Evolutionary conservation across 1,140 invertebrate species (phyloP), one percentile per base, ranked within the genome.

Genomic region (Drosophila pseudoananassae): DNA sequence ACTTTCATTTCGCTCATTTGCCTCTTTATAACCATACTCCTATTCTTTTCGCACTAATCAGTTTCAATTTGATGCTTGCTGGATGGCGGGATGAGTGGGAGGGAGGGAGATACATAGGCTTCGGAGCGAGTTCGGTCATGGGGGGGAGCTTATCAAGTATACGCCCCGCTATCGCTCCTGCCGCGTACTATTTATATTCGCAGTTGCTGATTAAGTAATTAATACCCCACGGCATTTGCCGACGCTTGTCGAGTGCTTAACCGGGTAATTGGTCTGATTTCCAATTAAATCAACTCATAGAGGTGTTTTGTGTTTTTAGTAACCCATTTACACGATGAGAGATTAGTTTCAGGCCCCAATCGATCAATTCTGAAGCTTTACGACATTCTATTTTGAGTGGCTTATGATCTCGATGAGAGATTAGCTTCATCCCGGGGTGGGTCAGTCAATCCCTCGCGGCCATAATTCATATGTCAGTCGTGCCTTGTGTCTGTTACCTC

Each of bases 161-260:
- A 20, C 14, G 36, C n/a, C 27, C 12, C 17, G 45, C 27, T 43
- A 55, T 43, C 58, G 69, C 10, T 14, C 23, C 29, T 20, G 47
- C 36, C 58, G 57, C 33, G 14, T 29, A 25, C 52, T 74, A 74
- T 74, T 74, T 74, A 57, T 74, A 74, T 6, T 2, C 25, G 17
- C 31, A 20, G 9, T 47, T 40, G 38, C 51, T 65, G 71, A 74
- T 74, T 74, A 74, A 65, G 71, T 74, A 74, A 74, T 74, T 74
- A 74, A 74, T 74, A 65, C 29, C 47, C 38, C 15, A 14, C 15
- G 59, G 59, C 63, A 59, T 59, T 59, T 59, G 23, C 47, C 20
- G 8, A 45, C 17, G 31, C 29, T 27, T 29, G 45, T 58, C 15
- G 54, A 59, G 65, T 70, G 55, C 68, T 54, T 60, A 54, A 12